A percentile compares a stretch with the other conserved stretches of the same genome.
Evolutionary conservation across 2,797 vertebrate genomes (phyloP).

Genomic region (Graptemys geographica): DNA sequence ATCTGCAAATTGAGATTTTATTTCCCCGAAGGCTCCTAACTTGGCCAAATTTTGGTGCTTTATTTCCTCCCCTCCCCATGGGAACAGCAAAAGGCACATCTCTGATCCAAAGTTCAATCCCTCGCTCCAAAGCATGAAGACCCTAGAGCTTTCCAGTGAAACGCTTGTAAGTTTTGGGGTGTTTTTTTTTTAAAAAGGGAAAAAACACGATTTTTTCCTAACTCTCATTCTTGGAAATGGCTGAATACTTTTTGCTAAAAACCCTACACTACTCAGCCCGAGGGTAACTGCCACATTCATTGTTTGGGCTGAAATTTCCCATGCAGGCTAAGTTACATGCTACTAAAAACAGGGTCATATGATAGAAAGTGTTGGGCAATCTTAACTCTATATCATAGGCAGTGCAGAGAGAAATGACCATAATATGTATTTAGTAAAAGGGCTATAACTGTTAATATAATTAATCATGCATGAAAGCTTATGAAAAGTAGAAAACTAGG

Average conservation of each 20-base stretch:
- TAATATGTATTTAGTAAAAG: background rate
- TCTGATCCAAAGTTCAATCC: background rate
- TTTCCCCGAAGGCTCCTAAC: background rate
- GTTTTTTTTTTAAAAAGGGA: background rate
- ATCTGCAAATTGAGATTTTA: background rate
- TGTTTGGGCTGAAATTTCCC: background rate
- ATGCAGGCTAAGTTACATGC: background rate
- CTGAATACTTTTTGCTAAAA: background rate
- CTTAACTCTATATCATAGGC: background rate
- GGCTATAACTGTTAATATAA: background rate
- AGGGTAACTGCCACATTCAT: background rate
- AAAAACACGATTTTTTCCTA: background rate
- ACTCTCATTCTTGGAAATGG: background rate
- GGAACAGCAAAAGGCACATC: rapidly evolving
- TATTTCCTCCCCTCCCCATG: background rate
- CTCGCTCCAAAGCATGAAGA: background rate
- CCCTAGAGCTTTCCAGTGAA: background rate
- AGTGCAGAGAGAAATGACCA: background rate
- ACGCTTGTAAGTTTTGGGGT: rapidly evolving
- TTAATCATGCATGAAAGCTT: rapidly evolving
- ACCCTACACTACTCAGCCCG: background rate
- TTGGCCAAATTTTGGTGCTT: background rate
- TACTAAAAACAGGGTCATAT: background rate
- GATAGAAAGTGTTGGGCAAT: background rate
- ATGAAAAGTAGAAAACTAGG: rapidly evolving